Percentiles rank a stretch among this genome's conserved stretches.
Conservation (phyloP, 2,113 vertebrate species). For the Hemicordylus capensis region DNA sequence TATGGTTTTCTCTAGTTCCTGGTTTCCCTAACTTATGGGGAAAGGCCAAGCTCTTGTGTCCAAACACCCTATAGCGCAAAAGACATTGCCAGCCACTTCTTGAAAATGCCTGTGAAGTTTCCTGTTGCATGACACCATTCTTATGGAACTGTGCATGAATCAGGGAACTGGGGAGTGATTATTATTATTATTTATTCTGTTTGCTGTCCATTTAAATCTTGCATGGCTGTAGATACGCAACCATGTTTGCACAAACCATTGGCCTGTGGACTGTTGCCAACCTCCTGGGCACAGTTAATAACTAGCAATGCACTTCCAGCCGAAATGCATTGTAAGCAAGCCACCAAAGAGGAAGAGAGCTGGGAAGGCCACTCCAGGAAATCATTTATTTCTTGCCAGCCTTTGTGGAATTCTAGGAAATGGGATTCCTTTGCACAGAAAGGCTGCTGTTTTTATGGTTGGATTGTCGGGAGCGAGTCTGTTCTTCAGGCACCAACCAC, state of each 20-base stretch:
- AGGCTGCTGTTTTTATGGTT: neutral
- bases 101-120: neutral
- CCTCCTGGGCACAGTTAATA: neutral
- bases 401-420: neutral
- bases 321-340: too few relatives aligned
- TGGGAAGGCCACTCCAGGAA: neutral
- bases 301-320: neutral
- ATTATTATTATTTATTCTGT: neutral
- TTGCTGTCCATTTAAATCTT: neutral
- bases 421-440: neutral
- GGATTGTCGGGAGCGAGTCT: neutral
- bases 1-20: neutral
- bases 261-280: neutral
- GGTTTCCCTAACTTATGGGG: too few relatives aligned
- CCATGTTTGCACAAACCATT: neutral
- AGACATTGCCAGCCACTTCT: conserved; percentile 1
- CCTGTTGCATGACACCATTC: neutral
- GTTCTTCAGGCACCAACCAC: too few relatives aligned
- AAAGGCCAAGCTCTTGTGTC: neutral
- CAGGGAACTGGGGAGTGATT: neutral
- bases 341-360: neutral
- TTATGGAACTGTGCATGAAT: neutral
- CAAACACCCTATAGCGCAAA: neutral
- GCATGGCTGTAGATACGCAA: neutral
- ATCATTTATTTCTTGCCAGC: neutral